These are phyloP conservation scores for Chrysotoxum bicinctum DNA, from an alignment of 2,888 invertebrate genomes.

Conservation along the genomic window DNA sequence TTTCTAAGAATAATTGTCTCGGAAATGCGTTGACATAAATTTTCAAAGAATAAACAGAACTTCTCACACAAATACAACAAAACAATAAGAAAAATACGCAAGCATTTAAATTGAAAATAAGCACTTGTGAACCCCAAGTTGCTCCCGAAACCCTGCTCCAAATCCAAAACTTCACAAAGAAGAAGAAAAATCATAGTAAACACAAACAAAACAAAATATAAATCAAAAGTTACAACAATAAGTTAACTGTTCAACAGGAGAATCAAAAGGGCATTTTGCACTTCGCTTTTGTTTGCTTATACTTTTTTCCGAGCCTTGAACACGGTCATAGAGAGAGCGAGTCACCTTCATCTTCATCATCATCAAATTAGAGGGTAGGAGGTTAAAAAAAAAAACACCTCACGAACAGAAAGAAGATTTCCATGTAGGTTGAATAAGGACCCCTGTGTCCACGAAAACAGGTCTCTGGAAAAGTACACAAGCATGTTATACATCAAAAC, in stretches of 20 bases:
- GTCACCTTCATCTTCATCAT: slow-evolving; percentile 44
- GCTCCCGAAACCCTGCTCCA: background rate
- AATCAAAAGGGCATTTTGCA: slow-evolving; percentile 71
- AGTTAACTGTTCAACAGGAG: slow-evolving; percentile 68
- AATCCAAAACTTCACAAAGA: slow-evolving; percentile 18
- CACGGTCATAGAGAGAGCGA: background rate
- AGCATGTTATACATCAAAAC: slow-evolving; percentile 9
- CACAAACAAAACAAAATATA: slow-evolving; percentile 23
- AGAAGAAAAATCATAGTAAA: background rate
- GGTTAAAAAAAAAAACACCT: slow-evolving; percentile 31
- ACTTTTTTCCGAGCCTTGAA: slow-evolving; percentile 43
- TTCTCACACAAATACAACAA: background rate
- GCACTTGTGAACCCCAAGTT: background rate
- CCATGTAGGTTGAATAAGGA: background rate
- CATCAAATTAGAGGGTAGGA: slow-evolving; percentile 38
- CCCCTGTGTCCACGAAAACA: slow-evolving; percentile 2
- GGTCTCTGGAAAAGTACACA: slow-evolving; percentile 13
- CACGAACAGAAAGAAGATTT: slow-evolving; percentile 49
- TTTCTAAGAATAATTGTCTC: slow-evolving; percentile 32
- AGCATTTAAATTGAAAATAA: slow-evolving; percentile 33
- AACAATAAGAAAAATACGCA: background rate
- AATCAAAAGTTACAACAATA: slow-evolving; percentile 70
- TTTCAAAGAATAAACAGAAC: slow-evolving; percentile 2
- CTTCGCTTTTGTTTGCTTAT: slow-evolving; percentile 59
- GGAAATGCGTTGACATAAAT: slow-evolving; percentile 26